Evolutionary conservation across 2,797 vertebrate species (phyloP), one percentile per base, ranked within the genome.

Genomic region (Diplodus sargus): DNA sequence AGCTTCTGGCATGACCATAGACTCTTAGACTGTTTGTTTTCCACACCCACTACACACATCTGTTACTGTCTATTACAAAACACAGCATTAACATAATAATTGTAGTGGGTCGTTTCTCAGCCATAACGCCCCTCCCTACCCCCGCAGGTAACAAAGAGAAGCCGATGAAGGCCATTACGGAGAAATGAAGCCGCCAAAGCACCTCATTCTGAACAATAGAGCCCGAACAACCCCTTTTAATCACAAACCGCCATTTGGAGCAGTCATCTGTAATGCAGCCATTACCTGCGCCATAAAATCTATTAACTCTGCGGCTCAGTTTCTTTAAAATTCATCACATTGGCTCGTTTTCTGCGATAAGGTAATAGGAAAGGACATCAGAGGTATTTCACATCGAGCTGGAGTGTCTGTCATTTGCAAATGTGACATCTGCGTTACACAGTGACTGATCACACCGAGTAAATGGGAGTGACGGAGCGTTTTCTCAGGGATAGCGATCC

Each of bases 221-320:
- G 12, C 25, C 39, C 3, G 9, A 54, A 78, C 45, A 75, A 64
- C 53, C 64, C 64, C 72, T 76, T 47, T 83, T 58, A 79, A 77
- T 88, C 67, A 60, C 45, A 39, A n/a, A 58, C 45, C 42, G 25
- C 45, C 48, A 57, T 79, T 74, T 66, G 52, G 70, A 78, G 70
- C 54, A 39, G 28, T 68, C 56, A 48, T 47, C 51, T 56, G 22
- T 65, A 51, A 76, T n/a, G 48, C 43, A 61, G 45, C 45, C 51
- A 65, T 85, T 78, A 70, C 70, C 45, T 49, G 76, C 15, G 60
- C 51, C 18, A 34, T 47, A n/a, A 64, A 76, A 73, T 72, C 30
- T 49, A 83, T 73, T 77, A 60, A 61, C 39, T 48, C 30, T 22
- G 18, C 81, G 49, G 49, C 20, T 70, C 22, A 16, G 28, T 68